Base-by-base conservation (phyloP, 2,888 invertebrate species). In the Polymixis flavicincta region DNA sequence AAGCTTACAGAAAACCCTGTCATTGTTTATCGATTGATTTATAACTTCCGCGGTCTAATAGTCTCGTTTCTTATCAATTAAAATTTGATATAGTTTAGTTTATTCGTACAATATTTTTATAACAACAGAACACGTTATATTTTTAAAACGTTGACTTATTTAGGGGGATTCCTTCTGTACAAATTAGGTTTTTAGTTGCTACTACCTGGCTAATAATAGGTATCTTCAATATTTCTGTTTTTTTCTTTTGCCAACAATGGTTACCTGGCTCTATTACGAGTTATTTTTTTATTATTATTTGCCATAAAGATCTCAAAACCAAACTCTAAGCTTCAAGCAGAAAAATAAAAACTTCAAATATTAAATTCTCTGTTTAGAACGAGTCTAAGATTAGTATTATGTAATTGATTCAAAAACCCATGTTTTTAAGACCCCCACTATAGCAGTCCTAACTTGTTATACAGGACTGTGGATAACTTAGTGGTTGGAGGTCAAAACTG, bases 1-100 rank as follows among this genome's bases (percentile, higher is more conserved):
- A 37, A 68, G 22, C n/a, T 45, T 32, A 9, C 19, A 32, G 11
- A n/a, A 77, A 55, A 6, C 48, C 37, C 22, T 42, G 25, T 48
- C 32, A 52, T 65, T 60, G 50, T 65, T 57, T 65, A 55, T 65
- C 28, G 32, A 61, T 74, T 57, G 19, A 19, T 71, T 64, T 42
- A 54, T 68, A 13, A 37, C 71, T 66, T 80, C 80, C 69, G 28
- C 9, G 57, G 45, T 82, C 68, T 50, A 42, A 59, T 69, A 42
- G 9, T 57, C 72, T 52, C 25, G 19, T 57, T 72, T 3, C 17
- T 61, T 82, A 82, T 73, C 71, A 60, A 25, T 52, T 19, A 32
- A 9, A 22, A 28, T 65, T 45, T n/a, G 5, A 54, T 59, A 28
- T n/a, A 52, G 71, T 71, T 76, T 68, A 32, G 57, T 55, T 42